Evolutionary conservation across 2,888 invertebrate genomes (phyloP), one percentile per base, ranked within the genome.

Genomic region (Blastobasis lacticolella): DNA sequence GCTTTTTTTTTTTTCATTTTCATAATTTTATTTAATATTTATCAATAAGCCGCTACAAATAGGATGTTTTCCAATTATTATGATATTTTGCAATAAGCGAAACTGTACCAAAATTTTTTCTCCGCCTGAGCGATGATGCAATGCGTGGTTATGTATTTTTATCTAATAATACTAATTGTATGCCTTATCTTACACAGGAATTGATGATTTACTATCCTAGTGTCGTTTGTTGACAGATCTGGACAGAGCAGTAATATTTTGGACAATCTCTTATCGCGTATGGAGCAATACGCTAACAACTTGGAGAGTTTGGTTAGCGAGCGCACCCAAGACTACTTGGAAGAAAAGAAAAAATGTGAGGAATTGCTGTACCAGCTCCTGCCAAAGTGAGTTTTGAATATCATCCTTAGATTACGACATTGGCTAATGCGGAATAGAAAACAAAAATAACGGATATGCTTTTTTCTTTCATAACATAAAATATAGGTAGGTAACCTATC

Each of bases 211-310:
- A 2, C 23, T 23, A 23, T 23, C 23, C 23, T 23, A 44, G 38
- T 54, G 45, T 51, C 45, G 62, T 59, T 60, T 51, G 55, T 61
- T 59, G 52, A 52, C 89, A 97, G 97, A 78, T 93, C 94, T 69
- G 94, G 95, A 81, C 96, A 96, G 81, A 95, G 95, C 73, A 95
- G 96, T 60, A 97, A 97, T 81, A 95, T 98, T 60, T 89, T 97
- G 67, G 99, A 99, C 88, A 98, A 98, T 86, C 90, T 99, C 55
- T 89, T 97, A 49, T 95, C 96, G 52, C 95, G 99, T 61, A 99
- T 99, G 99, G 99, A 99, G 78, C 97, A 98, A 78, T 99, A 99
- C 74, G 99, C 99, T 41, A 98, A 97, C 88, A 99, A 99, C 83
- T 92, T 99, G 80, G 99, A 99, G 87, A 93, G 94, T 45, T 89